Base-by-base conservation (phyloP, 2,113 vertebrate species). In the Orientallactaga bullata region DNA sequence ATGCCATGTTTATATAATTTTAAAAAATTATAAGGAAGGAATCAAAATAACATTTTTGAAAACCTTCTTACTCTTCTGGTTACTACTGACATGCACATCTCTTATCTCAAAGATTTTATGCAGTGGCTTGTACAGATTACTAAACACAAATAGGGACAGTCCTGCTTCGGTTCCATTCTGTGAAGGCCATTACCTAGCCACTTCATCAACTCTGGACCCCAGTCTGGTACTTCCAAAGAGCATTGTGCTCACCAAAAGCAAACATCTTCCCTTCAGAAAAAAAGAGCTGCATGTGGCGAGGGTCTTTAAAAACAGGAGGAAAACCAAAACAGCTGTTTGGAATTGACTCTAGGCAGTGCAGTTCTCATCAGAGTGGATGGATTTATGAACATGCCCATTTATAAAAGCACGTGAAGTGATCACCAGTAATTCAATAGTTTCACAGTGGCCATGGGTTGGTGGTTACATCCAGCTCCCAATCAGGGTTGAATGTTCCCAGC, bases 21-120 rank as follows among this genome's bases (percentile, higher is more conserved):
- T 93, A 47, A 90, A 81, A 81, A 60, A 37, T 23, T 23, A 39
- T 63, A 77, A 88, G 65, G 26, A 5, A 85, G 88, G n/a, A 24
- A 65, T 73, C 63, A 82, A 73, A 78, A 85, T 90, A 63, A 85
- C 9, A 61, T 77, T 78, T 78, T 81, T 72, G 61, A 91, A 89
- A 58, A 37, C 30, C 5, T 30, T 5, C 5, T 21, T 24, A 3
- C 37, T 55, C 28, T 90, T 42, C 55, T 55, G 3, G 69, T 65
- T 66, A 23, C 55, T 78, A 35, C 42, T 94, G 69, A 39, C 58
- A 32, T 7, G 1, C 18, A 12, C 65, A 28, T 23, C 47, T 47
- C 42, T 84, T 51, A 90, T 60, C 55, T 78, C 81, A 72, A 87
- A 88, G 39, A 6, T 17, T 37, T 94, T 88, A 69, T 85, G 82